These are phyloP conservation scores for Thereva unica DNA, from an alignment of 2,888 invertebrate species.

Conservation along the genomic window DNA sequence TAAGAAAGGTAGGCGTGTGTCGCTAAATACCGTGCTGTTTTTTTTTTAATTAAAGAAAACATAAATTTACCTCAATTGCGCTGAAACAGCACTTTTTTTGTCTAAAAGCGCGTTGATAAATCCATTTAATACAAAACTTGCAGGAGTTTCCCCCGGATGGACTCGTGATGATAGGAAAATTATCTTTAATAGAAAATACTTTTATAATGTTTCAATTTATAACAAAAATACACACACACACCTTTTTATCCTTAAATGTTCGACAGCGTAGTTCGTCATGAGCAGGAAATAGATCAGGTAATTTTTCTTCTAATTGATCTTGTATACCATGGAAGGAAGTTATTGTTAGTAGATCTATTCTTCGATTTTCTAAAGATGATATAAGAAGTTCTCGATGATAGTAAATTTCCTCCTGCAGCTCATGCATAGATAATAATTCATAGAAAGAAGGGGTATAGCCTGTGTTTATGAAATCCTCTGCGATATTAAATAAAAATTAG, in stretches of 20 bases:
- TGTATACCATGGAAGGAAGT: slow-evolving; percentile 79
- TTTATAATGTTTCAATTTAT: slow-evolving; percentile 17
- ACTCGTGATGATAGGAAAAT: slow-evolving; percentile 86
- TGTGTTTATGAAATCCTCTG: neutral
- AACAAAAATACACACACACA: slow-evolving; percentile 48
- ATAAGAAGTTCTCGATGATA: slow-evolving; percentile 81
- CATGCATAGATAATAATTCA: slow-evolving; percentile 31
- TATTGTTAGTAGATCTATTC: slow-evolving; percentile 82
- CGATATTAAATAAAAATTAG: too few relatives aligned
- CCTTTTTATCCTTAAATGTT: slow-evolving; percentile 79
- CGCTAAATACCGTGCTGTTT: too few relatives aligned
- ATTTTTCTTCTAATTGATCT: slow-evolving; percentile 70
- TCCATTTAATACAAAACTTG: slow-evolving; percentile 88
- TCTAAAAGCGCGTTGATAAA: slow-evolving; percentile 78
- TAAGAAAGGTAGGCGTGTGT: too few relatives aligned
- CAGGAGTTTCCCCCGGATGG: slow-evolving; percentile 91
- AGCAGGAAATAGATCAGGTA: slow-evolving; percentile 76
- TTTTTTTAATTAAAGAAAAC: neutral
- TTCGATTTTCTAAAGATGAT: slow-evolving; percentile 75
- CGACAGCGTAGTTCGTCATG: slow-evolving; percentile 67
- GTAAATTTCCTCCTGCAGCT: slow-evolving; percentile 71
- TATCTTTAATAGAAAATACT: slow-evolving; percentile 60
- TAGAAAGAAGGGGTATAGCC: neutral
- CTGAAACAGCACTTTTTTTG: slow-evolving; percentile 75
- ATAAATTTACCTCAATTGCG: slow-evolving; percentile 62